Evolutionary conservation across 2,888 invertebrate species (phyloP).

Genomic region (Apantesis nais): DNA sequence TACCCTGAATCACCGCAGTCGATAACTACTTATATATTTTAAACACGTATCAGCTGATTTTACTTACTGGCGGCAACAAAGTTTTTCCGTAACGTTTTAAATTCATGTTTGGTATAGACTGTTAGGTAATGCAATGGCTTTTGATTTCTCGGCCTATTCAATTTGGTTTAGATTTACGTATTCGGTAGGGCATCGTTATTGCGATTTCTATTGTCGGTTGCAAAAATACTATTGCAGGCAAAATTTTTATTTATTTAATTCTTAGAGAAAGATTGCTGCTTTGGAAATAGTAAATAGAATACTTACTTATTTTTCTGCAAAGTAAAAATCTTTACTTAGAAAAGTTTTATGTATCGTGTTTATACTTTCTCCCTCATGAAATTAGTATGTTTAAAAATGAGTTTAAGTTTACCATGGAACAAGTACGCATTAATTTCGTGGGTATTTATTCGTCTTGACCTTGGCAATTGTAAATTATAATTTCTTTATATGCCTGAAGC

Average conservation of each 20-base stretch:
- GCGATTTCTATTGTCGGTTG: background rate
- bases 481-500: too few species aligned
- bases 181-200: slow-evolving; percentile 10
- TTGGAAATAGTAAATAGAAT: background rate
- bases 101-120: slow-evolving; percentile 25
- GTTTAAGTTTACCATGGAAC: too few species aligned
- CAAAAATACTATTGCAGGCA: background rate
- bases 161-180: slow-evolving; percentile 17
- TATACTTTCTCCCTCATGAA: too few species aligned
- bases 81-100: slow-evolving; percentile 21
- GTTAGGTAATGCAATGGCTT: slow-evolving; percentile 9
- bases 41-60: slow-evolving; percentile 28
- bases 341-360: too few species aligned
- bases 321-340: too few species aligned
- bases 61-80: slow-evolving; percentile 28
- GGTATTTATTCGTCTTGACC: too few species aligned
- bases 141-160: slow-evolving; percentile 25
- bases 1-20: background rate
- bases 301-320: too few species aligned
- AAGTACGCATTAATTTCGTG: too few species aligned
- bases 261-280: background rate
- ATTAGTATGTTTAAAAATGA: too few species aligned
- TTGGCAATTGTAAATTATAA: too few species aligned
- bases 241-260: background rate
- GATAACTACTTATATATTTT: slow-evolving; percentile 13